A percentile compares a stretch with the other conserved stretches of the same genome.
These are phyloP conservation scores for Holothuria scabra DNA, from an alignment of 53 echinoderm and acorn worm genomes.

Conservation along the genomic window DNA sequence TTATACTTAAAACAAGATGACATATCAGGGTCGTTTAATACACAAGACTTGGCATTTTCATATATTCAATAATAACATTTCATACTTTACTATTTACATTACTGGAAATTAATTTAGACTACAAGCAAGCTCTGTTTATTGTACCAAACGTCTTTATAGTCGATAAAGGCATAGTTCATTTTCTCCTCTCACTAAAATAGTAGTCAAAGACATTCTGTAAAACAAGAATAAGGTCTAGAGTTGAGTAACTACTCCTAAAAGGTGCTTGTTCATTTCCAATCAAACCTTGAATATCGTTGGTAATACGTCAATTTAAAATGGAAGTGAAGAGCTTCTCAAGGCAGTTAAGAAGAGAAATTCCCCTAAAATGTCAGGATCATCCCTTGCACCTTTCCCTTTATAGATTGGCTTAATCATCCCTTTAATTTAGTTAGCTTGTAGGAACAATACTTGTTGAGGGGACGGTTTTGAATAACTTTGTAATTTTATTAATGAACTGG, in stretches of 20 bases:
- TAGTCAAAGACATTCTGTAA: no score
- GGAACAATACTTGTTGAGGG: background rate
- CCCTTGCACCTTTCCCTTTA: background rate
- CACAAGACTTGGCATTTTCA: background rate
- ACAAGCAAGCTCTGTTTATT: background rate
- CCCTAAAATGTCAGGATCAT: background rate
- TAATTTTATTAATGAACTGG: background rate
- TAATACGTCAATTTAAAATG: background rate
- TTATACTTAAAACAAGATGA: background rate
- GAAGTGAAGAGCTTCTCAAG: background rate
- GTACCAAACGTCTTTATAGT: background rate
- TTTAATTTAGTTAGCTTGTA: background rate
- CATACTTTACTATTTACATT: background rate
- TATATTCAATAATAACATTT: background rate
- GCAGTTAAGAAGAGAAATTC: no score
- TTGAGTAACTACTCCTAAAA: background rate
- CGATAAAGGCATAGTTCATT: background rate
- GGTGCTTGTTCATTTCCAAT: background rate
- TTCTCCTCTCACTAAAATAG: background rate
- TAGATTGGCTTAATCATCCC: background rate
- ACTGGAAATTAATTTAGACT: background rate
- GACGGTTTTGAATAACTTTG: background rate
- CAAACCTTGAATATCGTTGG: background rate
- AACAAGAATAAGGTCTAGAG: no score
- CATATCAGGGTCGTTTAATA: background rate